Evolutionary conservation across 2,888 invertebrate genomes (phyloP).

Genomic region (Apamea monoglypha): DNA sequence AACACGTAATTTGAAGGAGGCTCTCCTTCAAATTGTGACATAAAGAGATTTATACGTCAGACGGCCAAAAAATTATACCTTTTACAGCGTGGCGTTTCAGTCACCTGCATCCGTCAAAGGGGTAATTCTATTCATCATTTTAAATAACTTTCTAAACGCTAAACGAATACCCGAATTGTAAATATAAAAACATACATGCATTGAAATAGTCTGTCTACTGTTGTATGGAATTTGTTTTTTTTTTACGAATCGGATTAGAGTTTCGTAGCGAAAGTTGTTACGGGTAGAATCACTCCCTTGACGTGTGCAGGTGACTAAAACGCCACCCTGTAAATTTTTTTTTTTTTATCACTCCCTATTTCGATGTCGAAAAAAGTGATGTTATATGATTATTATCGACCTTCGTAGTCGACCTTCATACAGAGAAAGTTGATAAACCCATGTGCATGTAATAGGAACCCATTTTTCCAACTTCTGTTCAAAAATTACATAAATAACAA

Average conservation of each 20-base stretch:
- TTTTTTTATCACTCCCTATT: too few species aligned
- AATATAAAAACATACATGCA: too few species aligned
- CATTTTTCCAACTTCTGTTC: too few species aligned
- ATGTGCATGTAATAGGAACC: neutral
- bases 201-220: too few species aligned
- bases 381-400: neutral
- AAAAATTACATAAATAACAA: too few species aligned
- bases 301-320: too few species aligned
- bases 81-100: neutral
- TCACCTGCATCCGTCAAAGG: neutral
- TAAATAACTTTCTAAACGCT: neutral
- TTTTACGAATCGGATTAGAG: too few species aligned
- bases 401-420: neutral
- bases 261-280: too few species aligned
- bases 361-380: neutral
- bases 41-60: neutral
- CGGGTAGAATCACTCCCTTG: too few species aligned
- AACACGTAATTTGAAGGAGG: neutral
- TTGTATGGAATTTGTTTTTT: too few species aligned
- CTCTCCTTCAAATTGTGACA: neutral
- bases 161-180: neutral
- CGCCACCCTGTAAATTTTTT: too few species aligned
- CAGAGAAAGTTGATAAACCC: neutral
- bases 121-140: neutral
- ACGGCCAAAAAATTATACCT: neutral